These are phyloP conservation scores for Mus caroli DNA, from an alignment of 2,797 vertebrate genomes.

Conservation along the genomic window DNA sequence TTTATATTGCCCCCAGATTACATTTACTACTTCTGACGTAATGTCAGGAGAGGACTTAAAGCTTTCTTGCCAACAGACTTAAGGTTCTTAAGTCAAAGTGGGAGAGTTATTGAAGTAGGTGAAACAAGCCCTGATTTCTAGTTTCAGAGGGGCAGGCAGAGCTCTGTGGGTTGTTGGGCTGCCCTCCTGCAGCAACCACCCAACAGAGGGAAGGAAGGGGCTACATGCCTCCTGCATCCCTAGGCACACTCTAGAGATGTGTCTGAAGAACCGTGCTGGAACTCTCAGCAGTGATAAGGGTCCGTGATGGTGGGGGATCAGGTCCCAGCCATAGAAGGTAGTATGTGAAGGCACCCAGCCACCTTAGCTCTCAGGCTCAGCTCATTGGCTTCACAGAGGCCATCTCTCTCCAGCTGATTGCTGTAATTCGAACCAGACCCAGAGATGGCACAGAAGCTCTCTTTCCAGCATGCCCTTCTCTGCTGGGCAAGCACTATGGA, in stretches of 20 bases:
- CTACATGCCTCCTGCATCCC: not conserved
- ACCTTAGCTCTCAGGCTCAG: constrained; percentile 73
- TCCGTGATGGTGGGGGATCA: not conserved
- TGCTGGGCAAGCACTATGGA: not conserved
- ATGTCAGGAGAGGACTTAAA: not conserved
- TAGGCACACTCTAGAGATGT: not conserved
- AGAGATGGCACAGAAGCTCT: not conserved
- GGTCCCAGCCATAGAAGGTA: constrained; percentile 62
- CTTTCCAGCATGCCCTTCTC: not conserved
- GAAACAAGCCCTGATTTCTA: not conserved
- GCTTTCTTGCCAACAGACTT: not conserved
- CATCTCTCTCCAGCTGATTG: constrained; percentile 65
- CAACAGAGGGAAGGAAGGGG: not conserved
- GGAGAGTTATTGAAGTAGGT: not conserved
- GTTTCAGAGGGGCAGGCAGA: not conserved
- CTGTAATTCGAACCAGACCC: constrained; percentile 59
- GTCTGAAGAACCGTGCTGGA: not conserved
- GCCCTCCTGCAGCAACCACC: too few relatives aligned
- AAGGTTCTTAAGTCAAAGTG: not conserved
- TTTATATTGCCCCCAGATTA: not conserved
- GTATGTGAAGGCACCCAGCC: constrained; percentile 78
- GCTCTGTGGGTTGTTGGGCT: accelerated
- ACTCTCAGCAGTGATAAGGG: constrained; percentile 7
- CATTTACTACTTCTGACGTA: not conserved
- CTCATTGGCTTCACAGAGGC: constrained; percentile 78